A percentile compares a stretch with the other conserved stretches of the same genome.
Evolutionary conservation across 1,140 invertebrate genomes (phyloP).

Genomic region (Protaetia brevitarsis): DNA sequence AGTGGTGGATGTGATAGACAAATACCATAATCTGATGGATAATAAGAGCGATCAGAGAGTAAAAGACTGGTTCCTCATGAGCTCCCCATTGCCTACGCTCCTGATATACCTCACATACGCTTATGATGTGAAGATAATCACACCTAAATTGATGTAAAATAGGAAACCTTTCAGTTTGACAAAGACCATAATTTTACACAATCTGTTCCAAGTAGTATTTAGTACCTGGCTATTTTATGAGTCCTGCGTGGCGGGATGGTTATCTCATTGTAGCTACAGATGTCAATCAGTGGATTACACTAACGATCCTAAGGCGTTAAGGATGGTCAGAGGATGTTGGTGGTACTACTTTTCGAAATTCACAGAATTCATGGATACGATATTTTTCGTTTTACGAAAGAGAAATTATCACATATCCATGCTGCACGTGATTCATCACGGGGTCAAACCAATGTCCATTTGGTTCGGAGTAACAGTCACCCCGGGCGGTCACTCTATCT

Average conservation of each 20-base stretch:
- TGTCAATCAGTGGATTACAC: constrained; percentile 95
- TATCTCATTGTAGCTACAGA: constrained; percentile 83
- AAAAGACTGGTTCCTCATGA: constrained; percentile 82
- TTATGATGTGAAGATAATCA: constrained; percentile 66
- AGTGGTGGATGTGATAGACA: constrained; percentile 29
- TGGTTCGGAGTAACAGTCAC: constrained; percentile 97
- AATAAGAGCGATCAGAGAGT: constrained; percentile 63
- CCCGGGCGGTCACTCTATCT: constrained; percentile 77
- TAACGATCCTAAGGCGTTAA: constrained; percentile 73
- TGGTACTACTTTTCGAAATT: constrained; percentile 98
- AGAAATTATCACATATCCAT: constrained; percentile 91
- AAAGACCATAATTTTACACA: constrained; percentile 64
- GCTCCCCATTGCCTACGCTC: constrained; percentile 79
- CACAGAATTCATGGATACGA: constrained; percentile 94
- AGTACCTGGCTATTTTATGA: constrained; percentile 43
- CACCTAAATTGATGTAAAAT: constrained; percentile 68
- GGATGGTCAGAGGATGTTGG: constrained; percentile 89
- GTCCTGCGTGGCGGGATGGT: constrained; percentile 68
- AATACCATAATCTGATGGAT: constrained; percentile 36
- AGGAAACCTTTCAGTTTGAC: constrained; percentile 65
- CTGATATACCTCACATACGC: too few relatives aligned
- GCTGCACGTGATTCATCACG: constrained; percentile 94
- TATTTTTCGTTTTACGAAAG: constrained; percentile 91
- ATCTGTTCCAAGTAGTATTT: too few relatives aligned
- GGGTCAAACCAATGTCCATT: constrained; percentile 92